Percentiles rank a stretch among this genome's conserved stretches.
Evolutionary conservation across 1,140 invertebrate species (phyloP).

Genomic region (Brachionus manjavacas): DNA sequence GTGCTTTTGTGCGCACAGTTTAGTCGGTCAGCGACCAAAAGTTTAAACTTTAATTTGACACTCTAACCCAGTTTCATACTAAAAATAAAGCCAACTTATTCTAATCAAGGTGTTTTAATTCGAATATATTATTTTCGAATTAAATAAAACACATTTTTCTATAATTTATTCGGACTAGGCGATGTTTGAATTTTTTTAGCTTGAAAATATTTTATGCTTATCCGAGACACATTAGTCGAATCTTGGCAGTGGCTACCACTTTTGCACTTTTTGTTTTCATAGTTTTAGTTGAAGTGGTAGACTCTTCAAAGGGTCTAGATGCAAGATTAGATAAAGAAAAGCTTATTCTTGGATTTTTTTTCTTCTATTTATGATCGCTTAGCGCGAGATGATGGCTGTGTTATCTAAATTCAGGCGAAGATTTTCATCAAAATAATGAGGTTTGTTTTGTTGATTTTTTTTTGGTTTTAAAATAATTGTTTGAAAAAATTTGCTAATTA

Average conservation of each 20-base stretch:
- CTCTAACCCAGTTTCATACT: not conserved
- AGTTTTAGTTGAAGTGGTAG: too few species aligned
- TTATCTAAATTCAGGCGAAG: too few species aligned
- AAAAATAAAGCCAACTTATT: not conserved
- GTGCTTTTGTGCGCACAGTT: not conserved
- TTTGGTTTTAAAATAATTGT: too few species aligned
- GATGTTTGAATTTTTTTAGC: not conserved
- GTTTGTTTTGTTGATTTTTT: too few species aligned
- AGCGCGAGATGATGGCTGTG: too few species aligned
- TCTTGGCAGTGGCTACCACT: not conserved
- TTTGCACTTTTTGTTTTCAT: not conserved
- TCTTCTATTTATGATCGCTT: too few species aligned
- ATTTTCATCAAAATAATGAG: too few species aligned
- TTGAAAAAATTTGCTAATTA: too few species aligned
- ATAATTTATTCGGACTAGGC: not conserved
- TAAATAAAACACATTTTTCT: not conserved
- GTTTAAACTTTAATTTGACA: not conserved
- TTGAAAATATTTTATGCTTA: not conserved
- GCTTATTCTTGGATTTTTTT: too few species aligned
- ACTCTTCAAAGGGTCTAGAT: too few species aligned
- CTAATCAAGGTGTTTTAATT: slow-evolving; percentile 24
- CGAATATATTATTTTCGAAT: not conserved
- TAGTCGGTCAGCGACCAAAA: not conserved
- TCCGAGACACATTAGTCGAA: too few species aligned
- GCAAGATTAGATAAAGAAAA: too few species aligned